Percentiles rank a stretch among this genome's conserved stretches.
phyloP scores from a whole-genome alignment of 2,797 vertebrate genomes.

The Takifugu rubripes region DNA sequence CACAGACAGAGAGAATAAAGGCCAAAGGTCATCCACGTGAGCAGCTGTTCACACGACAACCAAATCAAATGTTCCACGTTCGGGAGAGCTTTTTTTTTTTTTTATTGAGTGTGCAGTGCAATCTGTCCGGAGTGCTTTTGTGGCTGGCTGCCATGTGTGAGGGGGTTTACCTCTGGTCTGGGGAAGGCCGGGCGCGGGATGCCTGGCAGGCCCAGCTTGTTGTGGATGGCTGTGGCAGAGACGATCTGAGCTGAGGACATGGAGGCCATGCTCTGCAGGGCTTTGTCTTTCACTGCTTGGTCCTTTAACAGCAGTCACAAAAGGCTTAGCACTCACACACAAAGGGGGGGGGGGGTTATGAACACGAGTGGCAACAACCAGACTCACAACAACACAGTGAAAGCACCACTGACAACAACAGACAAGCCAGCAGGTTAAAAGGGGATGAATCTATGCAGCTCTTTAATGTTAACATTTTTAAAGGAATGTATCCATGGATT shows the following conservation, averaged over 20 bases:
- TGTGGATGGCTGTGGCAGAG: constrained; percentile 99
- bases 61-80: constrained; percentile 33
- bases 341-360: constrained; percentile 44
- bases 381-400: constrained; percentile 55
- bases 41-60: constrained; percentile 51
- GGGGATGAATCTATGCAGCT: constrained; percentile 33
- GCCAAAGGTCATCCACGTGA: constrained; percentile 33
- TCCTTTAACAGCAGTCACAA: constrained; percentile 94
- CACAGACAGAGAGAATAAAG: constrained; percentile 54
- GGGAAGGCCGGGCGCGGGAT: constrained; percentile 96
- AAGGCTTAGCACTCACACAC: constrained; percentile 78
- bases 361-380: constrained; percentile 65
- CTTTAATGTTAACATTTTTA: constrained; percentile 35
- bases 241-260: constrained; percentile 99
- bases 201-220: constrained; percentile 97
- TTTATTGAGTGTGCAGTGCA: constrained; percentile 69
- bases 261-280: constrained; percentile 99
- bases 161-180: constrained; percentile 93
- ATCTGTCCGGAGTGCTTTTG: constrained; percentile 60
- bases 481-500: constrained; percentile 58
- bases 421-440: constrained; percentile 66
- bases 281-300: constrained; percentile 99
- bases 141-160: constrained; percentile 34
- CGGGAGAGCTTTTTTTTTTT: constrained; percentile 64
- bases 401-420: constrained; percentile 62